Conservation (phyloP, 2,888 invertebrate genomes). For the Aphodius granarius region DNA sequence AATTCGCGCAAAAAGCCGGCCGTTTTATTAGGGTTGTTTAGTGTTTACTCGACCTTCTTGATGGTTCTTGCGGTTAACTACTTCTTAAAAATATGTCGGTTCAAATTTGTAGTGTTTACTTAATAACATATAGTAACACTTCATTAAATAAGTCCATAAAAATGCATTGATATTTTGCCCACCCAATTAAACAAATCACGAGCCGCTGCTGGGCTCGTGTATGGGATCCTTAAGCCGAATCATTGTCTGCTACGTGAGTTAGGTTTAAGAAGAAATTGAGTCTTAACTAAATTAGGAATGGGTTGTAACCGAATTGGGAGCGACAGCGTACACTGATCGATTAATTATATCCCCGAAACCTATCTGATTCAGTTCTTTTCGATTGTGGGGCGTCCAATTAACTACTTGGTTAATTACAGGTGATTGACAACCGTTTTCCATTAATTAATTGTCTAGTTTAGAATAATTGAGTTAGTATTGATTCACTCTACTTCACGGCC, state of each 20-base stretch:
- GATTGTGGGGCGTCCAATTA: neutral
- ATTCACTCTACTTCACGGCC: neutral
- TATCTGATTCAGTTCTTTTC: neutral
- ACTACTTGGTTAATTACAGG: constrained; percentile 7
- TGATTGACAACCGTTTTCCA: constrained; percentile 6
- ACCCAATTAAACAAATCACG: no score
- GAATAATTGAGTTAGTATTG: neutral
- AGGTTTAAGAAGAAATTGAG: neutral
- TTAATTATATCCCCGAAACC: neutral
- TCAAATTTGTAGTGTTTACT: no score
- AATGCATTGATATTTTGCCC: no score
- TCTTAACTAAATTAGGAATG: neutral
- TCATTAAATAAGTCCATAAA: no score
- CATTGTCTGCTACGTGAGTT: neutral
- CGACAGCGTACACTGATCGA: neutral
- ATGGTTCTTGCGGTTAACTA: no score
- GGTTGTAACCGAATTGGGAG: neutral
- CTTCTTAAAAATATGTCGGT: no score
- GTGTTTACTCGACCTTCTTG: no score
- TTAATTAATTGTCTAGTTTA: constrained; percentile 3
- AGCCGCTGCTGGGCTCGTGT: no score
- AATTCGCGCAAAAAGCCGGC: no score
- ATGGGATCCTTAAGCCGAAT: no score
- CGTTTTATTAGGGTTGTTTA: no score
- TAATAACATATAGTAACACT: no score